These are phyloP conservation scores for Mythimna pallens DNA, from an alignment of 2,888 invertebrate genomes.

Conservation along the genomic window DNA sequence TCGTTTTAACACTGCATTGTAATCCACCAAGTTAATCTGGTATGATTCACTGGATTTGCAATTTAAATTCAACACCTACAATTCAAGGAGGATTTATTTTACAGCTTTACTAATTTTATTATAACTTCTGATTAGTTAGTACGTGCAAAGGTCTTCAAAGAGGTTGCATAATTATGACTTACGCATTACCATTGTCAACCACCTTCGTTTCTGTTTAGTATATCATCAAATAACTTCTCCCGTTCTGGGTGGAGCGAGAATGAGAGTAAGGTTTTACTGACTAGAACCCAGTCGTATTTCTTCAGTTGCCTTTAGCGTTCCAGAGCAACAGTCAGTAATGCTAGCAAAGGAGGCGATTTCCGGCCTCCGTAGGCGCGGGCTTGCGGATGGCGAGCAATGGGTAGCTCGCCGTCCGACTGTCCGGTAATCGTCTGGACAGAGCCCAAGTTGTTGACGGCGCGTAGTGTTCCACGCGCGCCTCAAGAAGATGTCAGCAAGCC, in stretches of 20 bases:
- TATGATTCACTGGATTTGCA: conserved; percentile 56
- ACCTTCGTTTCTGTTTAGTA: background rate
- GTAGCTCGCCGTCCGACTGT: too few relatives aligned
- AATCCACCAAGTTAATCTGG: conserved; percentile 28
- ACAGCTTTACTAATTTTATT: background rate
- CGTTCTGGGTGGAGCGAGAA: too few relatives aligned
- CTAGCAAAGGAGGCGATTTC: too few relatives aligned
- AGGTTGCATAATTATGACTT: background rate
- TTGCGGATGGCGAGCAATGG: too few relatives aligned
- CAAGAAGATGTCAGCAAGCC: too few relatives aligned
- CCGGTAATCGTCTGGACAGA: too few relatives aligned
- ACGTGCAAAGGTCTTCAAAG: background rate
- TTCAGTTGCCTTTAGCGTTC: too few relatives aligned
- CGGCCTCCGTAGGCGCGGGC: too few relatives aligned
- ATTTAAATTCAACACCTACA: conserved; percentile 53
- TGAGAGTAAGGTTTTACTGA: background rate
- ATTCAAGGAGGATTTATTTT: conserved; percentile 24
- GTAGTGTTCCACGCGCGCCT: too few relatives aligned
- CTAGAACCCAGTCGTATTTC: too few relatives aligned
- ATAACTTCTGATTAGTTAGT: background rate
- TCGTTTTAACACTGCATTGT: conserved; percentile 39
- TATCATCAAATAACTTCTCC: background rate
- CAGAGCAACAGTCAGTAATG: too few relatives aligned
- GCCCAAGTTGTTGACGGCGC: too few relatives aligned
- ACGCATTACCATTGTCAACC: background rate